phyloP scores from a whole-genome alignment of 2,113 vertebrate genomes.

The Passerina amoena region DNA sequence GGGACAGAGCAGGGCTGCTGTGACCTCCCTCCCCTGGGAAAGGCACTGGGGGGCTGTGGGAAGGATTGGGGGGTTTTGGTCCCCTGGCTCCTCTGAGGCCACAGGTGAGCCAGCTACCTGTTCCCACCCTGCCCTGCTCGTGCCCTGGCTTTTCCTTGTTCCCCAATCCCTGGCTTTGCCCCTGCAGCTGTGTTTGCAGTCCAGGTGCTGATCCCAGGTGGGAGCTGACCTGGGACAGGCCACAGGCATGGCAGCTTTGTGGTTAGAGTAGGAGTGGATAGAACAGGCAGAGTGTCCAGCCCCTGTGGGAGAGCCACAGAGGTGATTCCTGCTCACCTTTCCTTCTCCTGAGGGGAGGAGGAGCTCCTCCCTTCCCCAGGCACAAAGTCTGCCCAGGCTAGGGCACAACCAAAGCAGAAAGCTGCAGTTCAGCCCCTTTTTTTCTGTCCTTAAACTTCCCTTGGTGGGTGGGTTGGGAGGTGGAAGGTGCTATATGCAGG shows the following conservation, averaged over 20 bases:
- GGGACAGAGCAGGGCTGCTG: background rate
- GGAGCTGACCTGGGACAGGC: background rate
- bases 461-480: background rate
- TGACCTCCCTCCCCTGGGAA: background rate
- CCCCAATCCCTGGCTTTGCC: rapidly evolving
- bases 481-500: background rate
- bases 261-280: background rate
- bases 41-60: background rate
- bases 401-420: conserved; percentile 11
- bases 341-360: background rate
- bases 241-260: rapidly evolving
- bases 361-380: background rate
- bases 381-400: background rate
- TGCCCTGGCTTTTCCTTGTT: background rate
- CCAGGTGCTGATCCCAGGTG: background rate
- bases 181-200: background rate
- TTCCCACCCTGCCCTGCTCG: background rate
- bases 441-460: background rate
- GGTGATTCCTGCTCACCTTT: background rate
- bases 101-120: background rate
- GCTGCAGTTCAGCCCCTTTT: background rate
- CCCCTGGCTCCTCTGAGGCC: background rate
- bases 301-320: background rate
- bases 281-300: background rate
- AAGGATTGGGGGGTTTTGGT: background rate